A percentile compares a stretch with the other conserved stretches of the same genome.
These are phyloP conservation scores for Brachionichthys hirsutus DNA, from an alignment of 2,113 vertebrate species.

Conservation along the genomic window DNA sequence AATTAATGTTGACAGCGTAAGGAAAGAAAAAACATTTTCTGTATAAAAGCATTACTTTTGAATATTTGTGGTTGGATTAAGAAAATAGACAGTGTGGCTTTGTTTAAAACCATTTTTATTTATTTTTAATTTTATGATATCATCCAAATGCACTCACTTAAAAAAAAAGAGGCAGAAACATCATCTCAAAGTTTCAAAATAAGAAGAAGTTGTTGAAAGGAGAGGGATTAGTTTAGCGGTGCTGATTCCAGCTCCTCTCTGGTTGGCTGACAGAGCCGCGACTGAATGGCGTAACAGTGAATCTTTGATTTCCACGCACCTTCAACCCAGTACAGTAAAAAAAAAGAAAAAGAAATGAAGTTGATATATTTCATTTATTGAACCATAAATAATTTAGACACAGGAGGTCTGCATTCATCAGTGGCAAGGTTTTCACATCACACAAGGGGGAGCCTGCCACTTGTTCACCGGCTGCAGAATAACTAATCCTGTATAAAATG, in stretches of 20 bases:
- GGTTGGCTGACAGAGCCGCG: slow-evolving; percentile 9
- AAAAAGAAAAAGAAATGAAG: neutral
- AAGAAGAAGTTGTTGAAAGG: slow-evolving; percentile 12
- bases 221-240: slow-evolving; percentile 17
- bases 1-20: neutral
- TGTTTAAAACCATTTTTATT: no score
- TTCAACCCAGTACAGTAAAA: slow-evolving; percentile 16
- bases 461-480: slow-evolving; percentile 65
- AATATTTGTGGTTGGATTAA: neutral
- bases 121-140: no score
- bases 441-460: slow-evolving; percentile 62
- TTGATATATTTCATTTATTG: slow-evolving; percentile 34
- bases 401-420: slow-evolving; percentile 37
- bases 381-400: slow-evolving; percentile 60
- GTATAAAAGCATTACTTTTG: neutral
- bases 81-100: neutral
- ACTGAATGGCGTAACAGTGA: slow-evolving; percentile 19
- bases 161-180: neutral
- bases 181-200: neutral
- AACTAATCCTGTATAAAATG: slow-evolving; percentile 77
- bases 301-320: slow-evolving; percentile 19
- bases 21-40: neutral
- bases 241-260: slow-evolving; percentile 10
- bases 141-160: no score
- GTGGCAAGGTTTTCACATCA: slow-evolving; percentile 43